phyloP scores from a whole-genome alignment of 2,113 vertebrate species.

The Turnix velox region DNA sequence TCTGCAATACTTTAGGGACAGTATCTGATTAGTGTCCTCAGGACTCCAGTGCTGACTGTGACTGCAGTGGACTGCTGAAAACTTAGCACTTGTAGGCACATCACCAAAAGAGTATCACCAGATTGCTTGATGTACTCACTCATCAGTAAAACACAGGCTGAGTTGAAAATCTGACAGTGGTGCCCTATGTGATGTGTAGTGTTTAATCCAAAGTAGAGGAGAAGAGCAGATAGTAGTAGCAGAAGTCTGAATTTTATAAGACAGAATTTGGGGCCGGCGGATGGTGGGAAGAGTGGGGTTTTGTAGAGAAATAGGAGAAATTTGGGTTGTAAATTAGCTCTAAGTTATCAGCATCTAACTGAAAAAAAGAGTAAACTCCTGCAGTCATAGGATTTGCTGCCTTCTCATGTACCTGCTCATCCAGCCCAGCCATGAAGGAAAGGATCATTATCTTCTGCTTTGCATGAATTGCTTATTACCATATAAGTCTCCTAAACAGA shows the following conservation, averaged over 20 bases:
- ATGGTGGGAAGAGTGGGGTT: accelerated
- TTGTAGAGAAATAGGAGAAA: background rate
- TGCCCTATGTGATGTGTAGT: background rate
- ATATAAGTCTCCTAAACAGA: background rate
- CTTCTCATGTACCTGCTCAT: background rate
- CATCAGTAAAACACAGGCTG: background rate
- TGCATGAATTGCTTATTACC: background rate
- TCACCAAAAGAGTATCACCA: background rate
- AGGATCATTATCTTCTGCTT: background rate
- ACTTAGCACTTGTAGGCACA: background rate
- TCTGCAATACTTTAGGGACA: background rate
- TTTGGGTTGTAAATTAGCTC: background rate
- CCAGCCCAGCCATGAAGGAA: background rate
- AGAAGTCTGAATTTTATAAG: background rate
- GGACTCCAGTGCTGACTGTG: background rate
- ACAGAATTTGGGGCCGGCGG: accelerated
- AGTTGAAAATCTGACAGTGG: background rate
- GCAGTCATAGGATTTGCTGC: background rate
- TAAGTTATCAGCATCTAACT: background rate
- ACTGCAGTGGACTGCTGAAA: background rate
- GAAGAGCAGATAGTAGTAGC: background rate
- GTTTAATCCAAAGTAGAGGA: background rate
- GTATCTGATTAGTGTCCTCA: background rate
- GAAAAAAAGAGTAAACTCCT: background rate
- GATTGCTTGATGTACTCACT: background rate